Conservation (phyloP, 1,140 invertebrate species). For the Caenorhabditis brenneri region DNA sequence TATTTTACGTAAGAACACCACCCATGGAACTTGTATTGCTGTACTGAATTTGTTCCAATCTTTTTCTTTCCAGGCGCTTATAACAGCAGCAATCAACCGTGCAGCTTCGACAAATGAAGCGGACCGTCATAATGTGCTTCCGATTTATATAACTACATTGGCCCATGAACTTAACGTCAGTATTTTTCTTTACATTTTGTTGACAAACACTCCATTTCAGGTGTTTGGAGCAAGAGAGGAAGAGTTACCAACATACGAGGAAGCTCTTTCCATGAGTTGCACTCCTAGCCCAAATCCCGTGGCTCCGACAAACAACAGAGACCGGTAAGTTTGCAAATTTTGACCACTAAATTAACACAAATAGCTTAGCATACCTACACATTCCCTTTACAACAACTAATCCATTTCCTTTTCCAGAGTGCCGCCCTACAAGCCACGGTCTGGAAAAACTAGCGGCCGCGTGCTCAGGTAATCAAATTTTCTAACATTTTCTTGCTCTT, state of each 20-base stretch:
- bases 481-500: background rate
- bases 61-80: conserved; percentile 28
- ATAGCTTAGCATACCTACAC: conserved; percentile 27
- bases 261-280: conserved; percentile 37
- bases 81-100: conserved; percentile 45
- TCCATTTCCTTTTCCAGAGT: conserved; percentile 33
- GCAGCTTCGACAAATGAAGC: conserved; percentile 46
- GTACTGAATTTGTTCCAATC: background rate
- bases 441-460: conserved; percentile 25
- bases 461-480: conserved; percentile 38
- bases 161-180: conserved; percentile 41
- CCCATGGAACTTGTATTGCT: no score
- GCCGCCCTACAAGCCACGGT: conserved; percentile 43
- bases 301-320: background rate
- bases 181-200: background rate
- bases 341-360: background rate
- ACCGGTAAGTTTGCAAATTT: background rate
- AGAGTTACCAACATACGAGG: conserved; percentile 45
- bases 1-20: no score
- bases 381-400: background rate
- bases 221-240: background rate
- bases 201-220: background rate
- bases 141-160: conserved; percentile 45
- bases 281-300: conserved; percentile 39
- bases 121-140: conserved; percentile 30